Base-by-base conservation (phyloP, 2,797 vertebrate genomes). In the Sebastiscus albofasciatus region DNA sequence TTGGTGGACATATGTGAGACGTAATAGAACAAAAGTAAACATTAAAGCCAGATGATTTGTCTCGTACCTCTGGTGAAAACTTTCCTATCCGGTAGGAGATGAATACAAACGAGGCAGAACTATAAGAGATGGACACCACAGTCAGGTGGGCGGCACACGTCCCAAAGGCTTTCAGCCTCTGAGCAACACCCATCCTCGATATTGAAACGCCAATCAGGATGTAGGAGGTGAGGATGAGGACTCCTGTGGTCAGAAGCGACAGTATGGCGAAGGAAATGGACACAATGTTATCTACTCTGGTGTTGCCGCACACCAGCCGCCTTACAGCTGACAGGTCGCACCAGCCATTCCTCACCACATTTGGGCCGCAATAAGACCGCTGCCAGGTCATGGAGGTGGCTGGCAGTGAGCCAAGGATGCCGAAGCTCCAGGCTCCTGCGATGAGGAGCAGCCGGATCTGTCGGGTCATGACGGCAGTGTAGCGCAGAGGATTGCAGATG, bases 261-360 rank as follows among this genome's bases (percentile, higher is more conserved):
- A 96, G 64, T 27, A 97, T 82, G 62, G 95, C 96, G 39, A 83
- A 92, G 0, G 90, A 74, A 1, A 97, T 82, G 0, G 95, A 92
- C 0, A 96, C 90, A 5, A 96, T 71, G 36, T 92, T 26, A 18
- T 95, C 96, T 55, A 92, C 82, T 0, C 82, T 73, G 0, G 92
- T 94, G 89, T 93, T 88, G 18, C 86, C 59, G 0, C 95, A 93
- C 14, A 90, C 94, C 70, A 97, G 85, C 14, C 80, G 90, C 86
- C 96, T 89, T 11, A 97, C 77, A 0, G 95, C 96, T 4, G 94
- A 95, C 70, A 87, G 94, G 69, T 96, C 90, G 0, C 96, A 96
- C 42, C 95, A 96, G 75, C 93, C 91, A 4, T 96, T 95, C 0
- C 70, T 92, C 71, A 96, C 73, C 70, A 85, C 59, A 1, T 90